Evolutionary conservation across 2,797 vertebrate genomes (phyloP), one percentile per base, ranked within the genome.

Genomic region (Fistularia commersonii): DNA sequence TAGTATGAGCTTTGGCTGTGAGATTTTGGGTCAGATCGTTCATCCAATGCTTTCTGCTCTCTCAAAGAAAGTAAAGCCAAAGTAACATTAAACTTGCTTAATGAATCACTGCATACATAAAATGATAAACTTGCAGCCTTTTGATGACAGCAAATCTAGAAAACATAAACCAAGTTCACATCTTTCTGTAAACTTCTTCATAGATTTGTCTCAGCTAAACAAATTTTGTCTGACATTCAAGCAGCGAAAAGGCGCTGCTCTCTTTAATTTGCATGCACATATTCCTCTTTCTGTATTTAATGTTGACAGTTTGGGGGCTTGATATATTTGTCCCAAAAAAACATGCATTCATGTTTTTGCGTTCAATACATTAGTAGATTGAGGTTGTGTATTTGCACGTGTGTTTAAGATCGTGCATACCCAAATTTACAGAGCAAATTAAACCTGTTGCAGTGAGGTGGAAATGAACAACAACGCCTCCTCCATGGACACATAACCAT

Each of bases 31-130:
- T 53, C 51, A 14, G 38, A 14, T 15, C 6, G 6, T 54, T 50
- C 13, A 12, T 48, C 32, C 15, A 23, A 6, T 11, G 12, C 39
- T 57, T 48, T 14, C 43, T 46, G 39, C 35, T 59, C 39, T 39
- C 15, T 56, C 12, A 32, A 34, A 13, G 15, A 36, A 69, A 69
- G 48, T 65, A 79, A 80, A 80, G 48, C 65, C 42, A 63, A 15
- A 65, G 44, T 77, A 73, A 66, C 69, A 63, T 62, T 54, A 50
- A 61, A 57, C 40, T 53, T 76, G 69, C 78, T 81, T 65, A 76
- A 82, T 79, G 48, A 77, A 76, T 79, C 61, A 57, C 14, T 41
- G 11, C 42, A 48, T 39, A 41, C 51, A 72, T 66, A 45, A 64
- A 52, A 68, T 50, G 11, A 41, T 41, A 54, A 48, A 64, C 59